A percentile compares a stretch with the other conserved stretches of the same genome.
phyloP scores from a whole-genome alignment of 2,888 invertebrate species.

The Xanthorhoe designata region DNA sequence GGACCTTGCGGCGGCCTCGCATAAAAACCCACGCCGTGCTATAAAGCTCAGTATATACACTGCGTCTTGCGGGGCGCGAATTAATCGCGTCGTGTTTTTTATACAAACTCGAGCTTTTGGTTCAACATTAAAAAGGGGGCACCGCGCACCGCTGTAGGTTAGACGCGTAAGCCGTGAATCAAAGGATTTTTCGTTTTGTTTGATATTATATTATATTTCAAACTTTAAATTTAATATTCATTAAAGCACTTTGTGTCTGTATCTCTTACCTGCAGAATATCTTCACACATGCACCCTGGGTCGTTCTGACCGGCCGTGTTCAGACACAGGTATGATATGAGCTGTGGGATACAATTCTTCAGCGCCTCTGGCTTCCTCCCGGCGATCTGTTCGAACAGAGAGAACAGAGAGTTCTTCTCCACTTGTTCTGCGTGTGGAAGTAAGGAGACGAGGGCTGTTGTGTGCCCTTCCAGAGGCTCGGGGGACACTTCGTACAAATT shows the following conservation, averaged over 20 bases:
- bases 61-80: no score
- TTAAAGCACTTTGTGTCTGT: not conserved
- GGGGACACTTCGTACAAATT: slow-evolving; percentile 96
- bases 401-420: slow-evolving; percentile 93
- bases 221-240: no score
- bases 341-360: slow-evolving; percentile 92
- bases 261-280: slow-evolving; percentile 68
- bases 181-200: no score
- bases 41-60: no score
- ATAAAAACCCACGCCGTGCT: no score
- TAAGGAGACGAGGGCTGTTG: slow-evolving; percentile 92
- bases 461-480: slow-evolving; percentile 93
- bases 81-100: no score
- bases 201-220: no score
- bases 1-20: no score
- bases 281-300: slow-evolving; percentile 79
- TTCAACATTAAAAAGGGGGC: no score
- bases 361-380: slow-evolving; percentile 92
- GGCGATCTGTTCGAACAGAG: slow-evolving; percentile 93
- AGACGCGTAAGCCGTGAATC: no score
- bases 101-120: no score
- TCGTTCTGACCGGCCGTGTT: slow-evolving; percentile 68
- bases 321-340: slow-evolving; percentile 90
- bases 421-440: slow-evolving; percentile 93
- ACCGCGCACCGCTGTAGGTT: no score